These are phyloP conservation scores for Cryptotermes secundus DNA, from an alignment of 1,140 invertebrate species.

Conservation along the genomic window DNA sequence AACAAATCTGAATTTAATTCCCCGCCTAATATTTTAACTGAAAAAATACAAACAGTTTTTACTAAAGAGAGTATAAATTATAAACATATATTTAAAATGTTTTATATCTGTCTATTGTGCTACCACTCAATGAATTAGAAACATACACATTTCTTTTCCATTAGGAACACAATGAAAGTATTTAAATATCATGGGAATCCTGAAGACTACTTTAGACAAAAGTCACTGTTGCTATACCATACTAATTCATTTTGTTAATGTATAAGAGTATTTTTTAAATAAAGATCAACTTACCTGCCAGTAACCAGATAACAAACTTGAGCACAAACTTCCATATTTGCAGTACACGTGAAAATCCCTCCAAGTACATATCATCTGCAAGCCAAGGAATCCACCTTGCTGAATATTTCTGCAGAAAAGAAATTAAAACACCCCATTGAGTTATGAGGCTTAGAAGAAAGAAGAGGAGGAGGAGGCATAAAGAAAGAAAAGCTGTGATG, in stretches of 20 bases:
- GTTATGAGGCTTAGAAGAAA: too few relatives aligned
- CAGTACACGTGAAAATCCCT: constrained; percentile 56
- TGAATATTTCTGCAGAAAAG: neutral
- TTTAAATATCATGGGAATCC: too few relatives aligned
- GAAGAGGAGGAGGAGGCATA: too few relatives aligned
- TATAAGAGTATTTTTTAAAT: constrained; percentile 26
- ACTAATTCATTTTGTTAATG: neutral
- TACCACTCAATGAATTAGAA: neutral
- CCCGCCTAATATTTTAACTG: neutral
- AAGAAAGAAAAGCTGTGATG: too few relatives aligned
- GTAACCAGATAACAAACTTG: constrained; percentile 50
- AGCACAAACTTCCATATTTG: constrained; percentile 52
- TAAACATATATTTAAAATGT: neutral
- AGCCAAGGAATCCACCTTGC: constrained; percentile 58
- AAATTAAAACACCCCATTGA: neutral
- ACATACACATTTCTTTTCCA: too few relatives aligned
- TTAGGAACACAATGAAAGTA: too few relatives aligned
- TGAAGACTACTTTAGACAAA: too few relatives aligned
- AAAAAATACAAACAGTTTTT: neutral
- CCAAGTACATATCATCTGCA: constrained; percentile 55
- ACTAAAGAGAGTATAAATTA: neutral
- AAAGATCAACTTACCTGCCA: constrained; percentile 46
- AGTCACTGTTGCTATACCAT: neutral
- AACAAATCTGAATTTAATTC: neutral
- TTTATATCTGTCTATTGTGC: neutral